phyloP scores from a whole-genome alignment of 2,113 vertebrate genomes.

The Mesembrinibis cayennensis region DNA sequence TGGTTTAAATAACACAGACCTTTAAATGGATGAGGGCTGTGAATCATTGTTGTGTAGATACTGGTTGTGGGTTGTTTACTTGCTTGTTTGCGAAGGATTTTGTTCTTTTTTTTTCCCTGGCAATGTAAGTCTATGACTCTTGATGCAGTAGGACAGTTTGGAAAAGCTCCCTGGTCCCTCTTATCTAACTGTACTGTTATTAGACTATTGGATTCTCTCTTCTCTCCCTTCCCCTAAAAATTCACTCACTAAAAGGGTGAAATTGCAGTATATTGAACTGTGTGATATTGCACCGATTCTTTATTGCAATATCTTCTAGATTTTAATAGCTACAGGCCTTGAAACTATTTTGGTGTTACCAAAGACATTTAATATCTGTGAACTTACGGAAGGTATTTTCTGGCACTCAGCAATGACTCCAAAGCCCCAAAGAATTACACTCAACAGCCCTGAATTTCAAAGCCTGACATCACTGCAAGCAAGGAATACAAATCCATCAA shows the following conservation, averaged over 20 bases:
- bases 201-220: background rate
- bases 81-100: background rate
- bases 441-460: constrained; percentile 28
- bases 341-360: background rate
- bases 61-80: background rate
- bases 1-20: constrained; percentile 16
- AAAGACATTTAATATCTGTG: constrained; percentile 1
- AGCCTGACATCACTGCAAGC: background rate
- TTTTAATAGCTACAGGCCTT: background rate
- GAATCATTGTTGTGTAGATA: background rate
- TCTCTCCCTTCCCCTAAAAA: background rate
- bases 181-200: background rate
- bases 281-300: background rate
- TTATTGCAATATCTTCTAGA: background rate
- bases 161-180: background rate
- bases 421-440: constrained; percentile 36
- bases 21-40: background rate
- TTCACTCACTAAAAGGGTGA: background rate
- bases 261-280: background rate
- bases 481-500: constrained; percentile 36
- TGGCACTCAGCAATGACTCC: constrained; percentile 12
- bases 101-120: background rate
- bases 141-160: background rate
- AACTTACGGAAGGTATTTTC: background rate
- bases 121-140: background rate